A percentile compares a stretch with the other conserved stretches of the same genome.
phyloP scores from a whole-genome alignment of 2,797 vertebrate genomes.

The Leptatherina wallacei region DNA sequence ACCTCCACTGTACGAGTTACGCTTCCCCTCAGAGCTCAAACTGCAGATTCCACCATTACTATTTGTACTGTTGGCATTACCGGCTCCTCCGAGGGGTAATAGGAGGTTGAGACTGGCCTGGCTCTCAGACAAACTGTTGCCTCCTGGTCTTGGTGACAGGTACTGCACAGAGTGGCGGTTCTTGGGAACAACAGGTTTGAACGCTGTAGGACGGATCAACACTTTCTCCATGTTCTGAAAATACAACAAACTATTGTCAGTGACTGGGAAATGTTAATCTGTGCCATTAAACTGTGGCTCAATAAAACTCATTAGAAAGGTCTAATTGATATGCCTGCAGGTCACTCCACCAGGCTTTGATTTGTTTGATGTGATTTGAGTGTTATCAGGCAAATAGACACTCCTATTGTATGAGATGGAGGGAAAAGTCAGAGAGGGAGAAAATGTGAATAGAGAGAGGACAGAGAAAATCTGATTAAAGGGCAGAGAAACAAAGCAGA shows the following conservation, averaged over 20 bases:
- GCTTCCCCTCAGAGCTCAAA: slow-evolving; percentile 83
- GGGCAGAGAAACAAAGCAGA: slow-evolving; percentile 37
- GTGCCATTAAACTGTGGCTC: slow-evolving; percentile 52
- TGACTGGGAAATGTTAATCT: slow-evolving; percentile 39
- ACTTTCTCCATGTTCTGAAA: slow-evolving; percentile 96
- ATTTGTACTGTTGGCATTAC: slow-evolving; percentile 17
- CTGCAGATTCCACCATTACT: slow-evolving; percentile 59
- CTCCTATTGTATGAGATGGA: slow-evolving; percentile 43
- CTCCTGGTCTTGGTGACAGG: slow-evolving; percentile 85
- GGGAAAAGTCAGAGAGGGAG: slow-evolving; percentile 11
- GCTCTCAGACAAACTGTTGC: slow-evolving; percentile 88
- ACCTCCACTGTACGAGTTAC: slow-evolving; percentile 85
- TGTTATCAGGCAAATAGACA: slow-evolving; percentile 63
- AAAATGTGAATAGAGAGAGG: slow-evolving; percentile 14
- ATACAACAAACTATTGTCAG: slow-evolving; percentile 25
- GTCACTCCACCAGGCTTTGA: slow-evolving; percentile 51
- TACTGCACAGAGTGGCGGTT: slow-evolving; percentile 90
- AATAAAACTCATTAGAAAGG: slow-evolving; percentile 61
- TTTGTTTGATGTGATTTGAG: slow-evolving; percentile 62
- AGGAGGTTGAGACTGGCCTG: slow-evolving; percentile 94
- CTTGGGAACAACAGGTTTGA: slow-evolving; percentile 96
- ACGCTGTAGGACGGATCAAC: slow-evolving; percentile 96
- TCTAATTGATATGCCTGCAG: slow-evolving; percentile 57
- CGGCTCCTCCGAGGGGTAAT: slow-evolving; percentile 77
- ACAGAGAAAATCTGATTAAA: slow-evolving; percentile 45